Evolutionary conservation across 1,140 invertebrate species (phyloP), one percentile per base, ranked within the genome.

Genomic region (Dufourea novaeangliae): DNA sequence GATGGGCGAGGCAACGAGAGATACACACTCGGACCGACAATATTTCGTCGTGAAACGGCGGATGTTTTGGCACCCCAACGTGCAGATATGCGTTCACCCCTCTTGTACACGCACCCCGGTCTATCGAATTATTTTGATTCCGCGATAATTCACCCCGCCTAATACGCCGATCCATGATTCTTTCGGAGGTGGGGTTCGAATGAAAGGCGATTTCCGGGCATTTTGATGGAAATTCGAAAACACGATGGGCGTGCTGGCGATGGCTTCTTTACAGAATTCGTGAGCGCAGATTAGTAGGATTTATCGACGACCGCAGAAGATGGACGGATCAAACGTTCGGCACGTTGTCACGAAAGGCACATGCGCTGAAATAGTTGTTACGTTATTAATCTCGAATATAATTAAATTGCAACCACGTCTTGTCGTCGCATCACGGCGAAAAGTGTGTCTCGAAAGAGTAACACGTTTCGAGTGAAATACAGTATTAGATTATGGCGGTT

Each of bases 41-140:
- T 76, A 72, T 37, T 77, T 75, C 63, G 14, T 4, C 82, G 22
- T 27, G 34, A 32, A 62, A 57, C 71, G 78, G 70, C 44, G 63
- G 83, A 88, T 87, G 83, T 86, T 90, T 88, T 90, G 71, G 83
- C 83, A 84, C 83, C 82, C 83, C 62, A 80, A 64, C 78, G 78
- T 37, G 72, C 71, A 72, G 77, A 75, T 76, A 84, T 67, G 56
- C 79, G n/a, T n/a, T 84, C 84, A 83, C 79, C 88, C 84, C 86
- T 87, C 86, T 82, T 86, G 80, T 85, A 88, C 80, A 80, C 85
- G 80, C 88, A 83, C 87, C 90, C 88, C 75, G n/a, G 86, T 85
- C 87, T 85, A 88, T 91, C 89, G 91, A 92, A 91, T 92, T 91
- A 92, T 92, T 92, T 90, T 91, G 89, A 91, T 92, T 92, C 89